Conservation (phyloP, 2,888 invertebrate genomes). For the Agriopis marginaria region DNA sequence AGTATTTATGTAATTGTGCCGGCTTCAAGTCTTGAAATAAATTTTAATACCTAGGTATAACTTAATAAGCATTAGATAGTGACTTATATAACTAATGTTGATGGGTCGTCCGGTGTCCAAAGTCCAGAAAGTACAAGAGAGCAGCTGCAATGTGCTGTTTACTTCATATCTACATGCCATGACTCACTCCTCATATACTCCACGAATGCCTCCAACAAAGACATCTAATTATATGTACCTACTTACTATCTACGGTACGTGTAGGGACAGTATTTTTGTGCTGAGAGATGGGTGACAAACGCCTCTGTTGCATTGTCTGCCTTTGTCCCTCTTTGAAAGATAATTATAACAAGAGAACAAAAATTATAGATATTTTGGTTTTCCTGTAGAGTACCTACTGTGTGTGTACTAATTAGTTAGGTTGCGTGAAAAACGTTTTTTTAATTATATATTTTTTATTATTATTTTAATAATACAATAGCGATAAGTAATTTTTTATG, state of each 20-base stretch:
- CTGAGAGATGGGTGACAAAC: conserved; percentile 36
- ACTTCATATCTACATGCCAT: conserved; percentile 29
- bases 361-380: not conserved
- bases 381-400: too few relatives aligned
- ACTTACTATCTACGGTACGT: conserved; percentile 20
- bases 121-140: conserved; percentile 26
- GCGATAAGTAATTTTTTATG: too few relatives aligned
- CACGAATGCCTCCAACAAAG: conserved; percentile 32
- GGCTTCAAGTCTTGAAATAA: not conserved
- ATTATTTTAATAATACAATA: too few relatives aligned
- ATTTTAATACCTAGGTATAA: not conserved
- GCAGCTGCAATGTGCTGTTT: conserved; percentile 26
- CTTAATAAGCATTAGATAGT: conserved; percentile 3
- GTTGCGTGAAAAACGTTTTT: too few relatives aligned
- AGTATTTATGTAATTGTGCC: not conserved
- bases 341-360: not conserved
- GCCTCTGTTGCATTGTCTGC: conserved; percentile 26
- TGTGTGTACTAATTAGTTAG: too few relatives aligned
- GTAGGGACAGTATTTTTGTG: conserved; percentile 41
- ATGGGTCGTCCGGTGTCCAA: conserved; percentile 18
- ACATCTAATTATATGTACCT: conserved; percentile 17
- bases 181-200: conserved; percentile 26
- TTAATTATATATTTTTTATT: too few relatives aligned
- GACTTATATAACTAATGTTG: not conserved
- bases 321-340: conserved; percentile 31